Evolutionary conservation across 1,140 invertebrate species (phyloP), one percentile per base, ranked within the genome.

Genomic region (Phymastichus coffea): DNA sequence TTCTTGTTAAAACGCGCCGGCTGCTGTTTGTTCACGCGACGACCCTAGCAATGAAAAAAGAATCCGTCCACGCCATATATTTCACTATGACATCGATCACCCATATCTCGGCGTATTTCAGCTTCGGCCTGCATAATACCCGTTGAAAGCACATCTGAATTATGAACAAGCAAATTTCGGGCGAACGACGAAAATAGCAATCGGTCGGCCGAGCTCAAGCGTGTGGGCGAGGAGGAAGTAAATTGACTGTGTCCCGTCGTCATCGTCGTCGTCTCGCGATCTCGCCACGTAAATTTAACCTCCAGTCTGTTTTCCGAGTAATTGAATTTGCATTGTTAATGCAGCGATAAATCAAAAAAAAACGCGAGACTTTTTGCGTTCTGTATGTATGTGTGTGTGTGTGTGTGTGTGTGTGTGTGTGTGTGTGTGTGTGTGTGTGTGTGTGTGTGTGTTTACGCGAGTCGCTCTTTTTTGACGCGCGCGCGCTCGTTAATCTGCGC

Each of bases 251-350:
- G 43, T 61, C 61, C 57, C 43, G 44, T n/a, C n/a, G n/a, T n/a
- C n/a, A n/a, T n/a, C n/a, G n/a, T n/a, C n/a, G n/a, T n/a, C n/a
- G n/a, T 69, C 66, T 63, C 62, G 63, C 56, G 63, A 63, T 59
- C 51, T n/a, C n/a, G n/a, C n/a, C 40, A 40, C 37, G 58, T 71
- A 74, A 74, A 74, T 72, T 71, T 75, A 75, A 66, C 66, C 60
- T 54, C 51, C 47, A 28, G 0, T 19, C 41, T 26, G 19, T 56
- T 47, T 35, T 47, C 43, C n/a, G n/a, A n/a, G n/a, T n/a, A n/a
- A n/a, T n/a, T n/a, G 30, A 35, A 19, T 2, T 4, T n/a, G 38
- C 38, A 51, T 51, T 51, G 35, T 58, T 51, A 58, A 58, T 43
- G 30, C 12, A 28, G 3, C 22, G 26, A 58, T 51, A 51, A 58